phyloP scores from a whole-genome alignment of 2,888 invertebrate species.

The Standfussiana lucernea region DNA sequence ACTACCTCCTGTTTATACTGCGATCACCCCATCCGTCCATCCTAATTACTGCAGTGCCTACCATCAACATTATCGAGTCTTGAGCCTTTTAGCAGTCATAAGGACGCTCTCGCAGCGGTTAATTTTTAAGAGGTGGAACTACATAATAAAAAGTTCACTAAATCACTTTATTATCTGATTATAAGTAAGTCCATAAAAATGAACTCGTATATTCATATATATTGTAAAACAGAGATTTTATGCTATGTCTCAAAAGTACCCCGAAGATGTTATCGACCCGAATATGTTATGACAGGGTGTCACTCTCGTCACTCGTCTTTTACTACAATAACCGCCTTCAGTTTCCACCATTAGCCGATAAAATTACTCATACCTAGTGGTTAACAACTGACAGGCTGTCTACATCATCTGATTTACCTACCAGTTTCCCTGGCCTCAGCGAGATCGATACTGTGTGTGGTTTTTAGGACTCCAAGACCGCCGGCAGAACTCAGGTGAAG shows the following conservation, averaged over 20 bases:
- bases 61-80: constrained; percentile 1
- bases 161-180: constrained; percentile 12
- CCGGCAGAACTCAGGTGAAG: not conserved
- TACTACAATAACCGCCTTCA: not conserved
- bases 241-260: not conserved
- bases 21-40: not conserved
- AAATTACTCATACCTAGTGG: not conserved
- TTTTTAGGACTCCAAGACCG: not conserved
- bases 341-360: not conserved
- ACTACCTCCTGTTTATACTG: not conserved
- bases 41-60: not conserved
- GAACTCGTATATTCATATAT: not conserved
- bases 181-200: constrained; percentile 1
- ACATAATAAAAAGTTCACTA: constrained; percentile 5
- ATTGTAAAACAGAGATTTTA: not conserved
- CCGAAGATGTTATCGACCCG: not conserved
- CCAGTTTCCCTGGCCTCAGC: too few species aligned
- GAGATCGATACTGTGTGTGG: not conserved
- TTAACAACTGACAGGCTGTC: not conserved
- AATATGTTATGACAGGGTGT: too few species aligned
- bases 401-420: not conserved
- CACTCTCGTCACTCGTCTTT: not conserved
- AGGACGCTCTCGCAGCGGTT: not conserved
- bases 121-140: constrained; percentile 26
- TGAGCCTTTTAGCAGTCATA: constrained; percentile 25